Evolutionary conservation across 2,797 vertebrate species (phyloP), one percentile per base, ranked within the genome.

Genomic region (Monodelphis domestica): DNA sequence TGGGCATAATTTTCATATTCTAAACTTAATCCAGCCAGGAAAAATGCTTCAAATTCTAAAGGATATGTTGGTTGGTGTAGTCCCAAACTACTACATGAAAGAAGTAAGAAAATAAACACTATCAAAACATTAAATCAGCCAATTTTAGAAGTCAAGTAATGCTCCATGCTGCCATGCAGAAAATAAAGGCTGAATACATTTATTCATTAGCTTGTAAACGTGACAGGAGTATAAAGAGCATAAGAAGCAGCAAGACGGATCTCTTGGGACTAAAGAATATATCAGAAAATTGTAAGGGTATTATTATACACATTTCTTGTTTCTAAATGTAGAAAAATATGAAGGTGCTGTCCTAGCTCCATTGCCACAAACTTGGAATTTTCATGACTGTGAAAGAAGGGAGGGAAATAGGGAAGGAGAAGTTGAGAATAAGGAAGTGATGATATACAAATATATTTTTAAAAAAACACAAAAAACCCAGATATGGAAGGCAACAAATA

Each of bases 1-100:
- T 91, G 29, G 33, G 54, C 51, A 28, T 53, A 56, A 88, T 94
- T 94, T 94, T 90, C 90, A 96, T 45, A 88, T 17, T 89, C 45
- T 91, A 94, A 93, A 91, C 29, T 88, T 51, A 90, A 90, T 2
- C 53, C 45, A 88, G 30, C 15, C 52, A 53, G 87, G 52, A 53
- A 90, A 88, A 91, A 91, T 90, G 57, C 91, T 84, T 53, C 89
- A 93, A 84, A 53, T 94, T 53, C 93, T 92, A 94, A 94, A 95
- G 28, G 54, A 93, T n/a, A 57, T 92, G 21, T 51, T 92, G 59
- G 51, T 54, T 91, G 70, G 78, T 51, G 70, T 91, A 88, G 95
- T 78, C 3, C 88, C 91, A 51, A 53, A 88, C 90, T 88, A 78
- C 2, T 94, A 24, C 88, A 88, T 90, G 29, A 92, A 95, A 93